Conservation (phyloP, 2,113 vertebrate species). For the Nestor notabilis region DNA sequence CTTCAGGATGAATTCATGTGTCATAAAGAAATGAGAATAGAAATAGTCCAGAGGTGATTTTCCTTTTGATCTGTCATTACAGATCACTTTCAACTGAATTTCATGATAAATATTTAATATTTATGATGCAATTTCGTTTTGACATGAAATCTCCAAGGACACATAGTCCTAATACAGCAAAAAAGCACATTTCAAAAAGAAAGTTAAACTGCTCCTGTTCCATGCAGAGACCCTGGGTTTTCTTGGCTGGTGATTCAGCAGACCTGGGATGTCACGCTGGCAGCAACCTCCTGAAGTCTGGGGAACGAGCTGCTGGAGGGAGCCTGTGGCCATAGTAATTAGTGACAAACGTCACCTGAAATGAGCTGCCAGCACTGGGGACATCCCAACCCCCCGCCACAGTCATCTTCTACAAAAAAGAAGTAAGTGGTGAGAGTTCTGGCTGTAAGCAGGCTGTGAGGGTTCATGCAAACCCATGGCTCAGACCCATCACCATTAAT, state of each 20-base stretch:
- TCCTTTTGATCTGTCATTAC: neutral
- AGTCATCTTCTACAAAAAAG: accelerated
- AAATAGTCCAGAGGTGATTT: neutral
- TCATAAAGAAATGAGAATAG: neutral
- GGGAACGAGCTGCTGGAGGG: neutral
- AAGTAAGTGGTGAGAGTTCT: accelerated
- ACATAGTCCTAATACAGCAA: neutral
- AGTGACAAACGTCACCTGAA: neutral
- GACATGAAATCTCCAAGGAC: neutral
- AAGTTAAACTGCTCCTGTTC: neutral
- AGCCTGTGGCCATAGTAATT: neutral
- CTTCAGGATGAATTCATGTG: neutral
- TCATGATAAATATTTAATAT: neutral
- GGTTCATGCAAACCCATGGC: accelerated
- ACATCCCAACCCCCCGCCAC: accelerated
- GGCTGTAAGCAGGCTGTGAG: neutral
- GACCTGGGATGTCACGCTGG: neutral
- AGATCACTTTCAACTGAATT: neutral
- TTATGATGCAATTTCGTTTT: neutral
- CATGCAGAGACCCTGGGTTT: neutral
- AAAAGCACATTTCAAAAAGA: accelerated
- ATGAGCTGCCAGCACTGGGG: neutral
- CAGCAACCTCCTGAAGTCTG: neutral
- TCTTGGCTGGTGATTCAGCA: neutral
- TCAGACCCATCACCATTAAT: neutral